Conservation (phyloP, 2,797 vertebrate species). For the Crypturellus tataupa region DNA sequence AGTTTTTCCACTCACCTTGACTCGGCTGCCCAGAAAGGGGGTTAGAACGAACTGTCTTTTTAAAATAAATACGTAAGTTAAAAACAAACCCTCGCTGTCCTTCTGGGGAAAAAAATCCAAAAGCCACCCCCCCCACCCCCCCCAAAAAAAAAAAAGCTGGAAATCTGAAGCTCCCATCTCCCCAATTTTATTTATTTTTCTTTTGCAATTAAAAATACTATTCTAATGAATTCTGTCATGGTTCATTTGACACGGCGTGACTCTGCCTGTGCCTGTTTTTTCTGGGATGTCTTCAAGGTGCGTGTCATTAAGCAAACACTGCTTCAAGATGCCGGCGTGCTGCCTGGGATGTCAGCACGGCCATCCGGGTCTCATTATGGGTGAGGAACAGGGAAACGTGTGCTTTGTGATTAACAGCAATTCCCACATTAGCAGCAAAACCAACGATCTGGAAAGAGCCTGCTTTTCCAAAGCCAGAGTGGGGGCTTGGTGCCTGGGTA, state of each 20-base stretch:
- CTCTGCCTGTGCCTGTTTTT: conserved; percentile 8
- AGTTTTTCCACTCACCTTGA: neutral
- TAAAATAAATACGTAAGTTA: too few species aligned
- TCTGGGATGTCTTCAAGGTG: neutral
- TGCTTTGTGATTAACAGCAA: neutral
- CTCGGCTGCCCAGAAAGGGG: neutral
- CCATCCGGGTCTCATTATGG: fast-evolving
- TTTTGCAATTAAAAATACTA: neutral
- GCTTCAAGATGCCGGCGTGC: neutral
- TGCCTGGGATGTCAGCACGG: neutral
- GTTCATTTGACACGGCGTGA: neutral
- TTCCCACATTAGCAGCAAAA: neutral
- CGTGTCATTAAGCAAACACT: neutral
- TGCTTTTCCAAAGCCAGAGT: fast-evolving
- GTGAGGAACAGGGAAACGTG: neutral
- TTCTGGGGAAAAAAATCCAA: neutral
- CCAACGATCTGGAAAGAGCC: neutral
- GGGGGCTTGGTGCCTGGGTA: neutral
- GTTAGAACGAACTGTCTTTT: neutral
- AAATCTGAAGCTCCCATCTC: neutral
- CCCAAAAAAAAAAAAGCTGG: neutral
- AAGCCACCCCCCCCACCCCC: too few species aligned
- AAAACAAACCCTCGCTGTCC: too few species aligned
- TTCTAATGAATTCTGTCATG: neutral
- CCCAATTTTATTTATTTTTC: neutral